Conservation (phyloP, 2,888 invertebrate genomes). For the Chloromyia formosa region DNA sequence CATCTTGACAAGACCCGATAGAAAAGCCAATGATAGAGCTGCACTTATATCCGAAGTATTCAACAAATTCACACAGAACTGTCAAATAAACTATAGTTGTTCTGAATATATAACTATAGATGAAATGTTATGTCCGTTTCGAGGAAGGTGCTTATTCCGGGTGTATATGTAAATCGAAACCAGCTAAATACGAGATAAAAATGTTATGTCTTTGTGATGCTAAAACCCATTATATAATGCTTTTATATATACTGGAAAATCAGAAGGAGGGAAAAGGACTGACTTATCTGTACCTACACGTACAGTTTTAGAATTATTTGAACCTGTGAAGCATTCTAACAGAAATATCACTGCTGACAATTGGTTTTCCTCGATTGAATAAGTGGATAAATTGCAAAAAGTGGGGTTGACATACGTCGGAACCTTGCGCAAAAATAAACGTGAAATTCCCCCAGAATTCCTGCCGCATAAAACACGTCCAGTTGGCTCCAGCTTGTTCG, state of each 20-base stretch:
- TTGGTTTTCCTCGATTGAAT: slow-evolving; percentile 25
- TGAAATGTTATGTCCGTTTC: slow-evolving; percentile 13
- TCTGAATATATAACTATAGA: slow-evolving; percentile 1
- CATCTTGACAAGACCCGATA: too few species aligned
- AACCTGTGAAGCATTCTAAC: slow-evolving; percentile 9
- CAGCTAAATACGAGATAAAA: slow-evolving; percentile 14
- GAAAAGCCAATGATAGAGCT: too few species aligned
- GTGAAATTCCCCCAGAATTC: slow-evolving; percentile 8
- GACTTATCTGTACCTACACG: background rate
- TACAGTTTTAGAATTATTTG: background rate
- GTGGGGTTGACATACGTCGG: background rate
- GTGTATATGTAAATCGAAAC: slow-evolving; percentile 7
- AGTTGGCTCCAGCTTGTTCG: slow-evolving; percentile 4
- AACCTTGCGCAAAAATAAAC: slow-evolving; percentile 24
- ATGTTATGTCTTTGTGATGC: slow-evolving; percentile 13
- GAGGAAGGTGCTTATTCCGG: slow-evolving; percentile 19
- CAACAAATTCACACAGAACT: too few species aligned
- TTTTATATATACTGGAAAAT: slow-evolving; percentile 25
- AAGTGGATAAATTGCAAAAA: slow-evolving; percentile 20
- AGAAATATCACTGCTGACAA: slow-evolving; percentile 12
- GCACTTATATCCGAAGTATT: too few species aligned
- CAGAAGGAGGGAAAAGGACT: background rate
- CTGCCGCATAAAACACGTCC: slow-evolving; percentile 1
- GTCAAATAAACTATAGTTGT: slow-evolving; percentile 6
- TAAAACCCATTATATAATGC: slow-evolving; percentile 22